Percentiles rank a stretch among this genome's conserved stretches.
Conservation (phyloP, 2,888 invertebrate genomes). For the Phrixothrix hirtus region DNA sequence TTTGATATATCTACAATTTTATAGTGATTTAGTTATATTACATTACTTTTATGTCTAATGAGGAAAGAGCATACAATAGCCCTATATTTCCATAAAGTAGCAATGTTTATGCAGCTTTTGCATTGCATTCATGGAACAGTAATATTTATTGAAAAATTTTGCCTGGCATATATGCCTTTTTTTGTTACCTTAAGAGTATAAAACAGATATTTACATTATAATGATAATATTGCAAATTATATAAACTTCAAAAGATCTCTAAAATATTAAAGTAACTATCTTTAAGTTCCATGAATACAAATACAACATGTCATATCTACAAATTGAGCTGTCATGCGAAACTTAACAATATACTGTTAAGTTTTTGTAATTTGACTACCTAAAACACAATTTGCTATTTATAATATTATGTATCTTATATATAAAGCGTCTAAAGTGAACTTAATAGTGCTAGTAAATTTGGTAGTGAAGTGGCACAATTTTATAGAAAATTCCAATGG, state of each 20-base stretch:
- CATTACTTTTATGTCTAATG: slow-evolving; percentile 47
- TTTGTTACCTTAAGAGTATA: too few species aligned
- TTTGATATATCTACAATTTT: slow-evolving; percentile 54
- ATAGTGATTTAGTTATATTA: slow-evolving; percentile 52
- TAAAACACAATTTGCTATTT: slow-evolving; percentile 52
- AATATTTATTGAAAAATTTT: too few species aligned
- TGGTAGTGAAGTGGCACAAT: slow-evolving; percentile 51
- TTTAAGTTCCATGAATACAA: slow-evolving; percentile 38
- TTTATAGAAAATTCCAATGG: slow-evolving; percentile 42
- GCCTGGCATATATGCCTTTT: too few species aligned
- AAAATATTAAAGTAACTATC: slow-evolving; percentile 18
- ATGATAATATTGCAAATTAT: too few species aligned
- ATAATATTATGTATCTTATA: slow-evolving; percentile 39
- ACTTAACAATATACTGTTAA: slow-evolving; percentile 35
- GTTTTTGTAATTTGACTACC: slow-evolving; percentile 37
- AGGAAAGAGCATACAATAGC: slow-evolving; percentile 45
- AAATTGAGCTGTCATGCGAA: slow-evolving; percentile 51
- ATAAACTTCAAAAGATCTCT: too few species aligned
- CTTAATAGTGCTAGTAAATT: slow-evolving; percentile 49
- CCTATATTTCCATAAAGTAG: slow-evolving; percentile 44
- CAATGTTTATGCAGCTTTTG: slow-evolving; percentile 37
- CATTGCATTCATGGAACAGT: slow-evolving; percentile 42
- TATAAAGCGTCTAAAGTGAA: slow-evolving; percentile 50
- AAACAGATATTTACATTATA: too few species aligned
- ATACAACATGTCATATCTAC: slow-evolving; percentile 38